phyloP scores from a whole-genome alignment of 2,797 vertebrate genomes.

The Cynodonichthys magdalenae region DNA sequence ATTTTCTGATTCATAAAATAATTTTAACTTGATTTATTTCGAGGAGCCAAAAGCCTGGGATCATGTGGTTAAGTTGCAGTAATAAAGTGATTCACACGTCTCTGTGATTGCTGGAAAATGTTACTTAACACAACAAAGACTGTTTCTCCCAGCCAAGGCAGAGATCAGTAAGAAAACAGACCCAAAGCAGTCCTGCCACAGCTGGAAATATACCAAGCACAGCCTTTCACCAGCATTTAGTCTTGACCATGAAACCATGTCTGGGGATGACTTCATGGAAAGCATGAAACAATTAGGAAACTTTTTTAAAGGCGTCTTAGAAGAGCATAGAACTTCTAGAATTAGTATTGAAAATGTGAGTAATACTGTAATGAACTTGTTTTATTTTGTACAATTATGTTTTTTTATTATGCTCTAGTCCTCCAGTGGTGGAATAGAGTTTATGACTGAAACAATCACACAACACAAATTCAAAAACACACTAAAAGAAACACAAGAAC shows the following conservation, averaged over 20 bases:
- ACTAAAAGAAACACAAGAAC: neutral
- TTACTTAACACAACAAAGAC: constrained; percentile 26
- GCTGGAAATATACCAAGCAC: constrained; percentile 50
- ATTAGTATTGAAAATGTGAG: constrained; percentile 4
- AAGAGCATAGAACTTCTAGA: constrained; percentile 14
- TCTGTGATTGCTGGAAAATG: constrained; percentile 25
- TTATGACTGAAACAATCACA: neutral
- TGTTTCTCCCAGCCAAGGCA: constrained; percentile 26
- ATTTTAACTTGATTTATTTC: neutral
- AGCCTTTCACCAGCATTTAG: constrained; percentile 65
- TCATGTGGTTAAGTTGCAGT: constrained; percentile 16
- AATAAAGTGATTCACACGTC: constrained; percentile 22
- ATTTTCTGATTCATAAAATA: neutral
- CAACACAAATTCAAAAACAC: neutral
- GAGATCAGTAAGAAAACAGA: constrained; percentile 31
- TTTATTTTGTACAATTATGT: neutral
- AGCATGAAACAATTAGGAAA: constrained; percentile 49
- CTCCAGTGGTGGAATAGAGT: neutral
- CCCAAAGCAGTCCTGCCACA: constrained; percentile 56
- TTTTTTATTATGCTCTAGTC: neutral
- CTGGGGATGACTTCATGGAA: constrained; percentile 68
- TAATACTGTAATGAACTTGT: neutral
- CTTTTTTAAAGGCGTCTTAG: constrained; percentile 10
- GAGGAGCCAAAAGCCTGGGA: constrained; percentile 4
- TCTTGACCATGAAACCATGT: constrained; percentile 57